A percentile compares a stretch with the other conserved stretches of the same genome.
Evolutionary conservation across 2,797 vertebrate species (phyloP).

Genomic region (Coendou prehensilis): DNA sequence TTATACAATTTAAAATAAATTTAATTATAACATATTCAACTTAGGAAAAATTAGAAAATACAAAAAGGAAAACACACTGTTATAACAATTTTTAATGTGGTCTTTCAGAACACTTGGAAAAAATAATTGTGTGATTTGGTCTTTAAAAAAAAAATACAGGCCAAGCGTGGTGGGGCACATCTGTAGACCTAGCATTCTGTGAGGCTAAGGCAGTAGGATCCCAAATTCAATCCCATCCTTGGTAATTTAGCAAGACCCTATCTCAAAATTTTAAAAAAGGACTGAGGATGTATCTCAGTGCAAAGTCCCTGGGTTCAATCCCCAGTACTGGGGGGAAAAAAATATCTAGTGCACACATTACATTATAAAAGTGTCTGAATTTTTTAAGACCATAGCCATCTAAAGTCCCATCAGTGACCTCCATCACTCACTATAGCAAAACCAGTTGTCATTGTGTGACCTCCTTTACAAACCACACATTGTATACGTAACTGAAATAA

Average conservation of each 20-base stretch:
- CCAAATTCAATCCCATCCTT: neutral
- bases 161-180: neutral
- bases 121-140: neutral
- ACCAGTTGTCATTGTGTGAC: neutral
- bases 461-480: neutral
- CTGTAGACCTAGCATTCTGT: neutral
- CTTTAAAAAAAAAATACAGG: neutral
- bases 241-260: neutral
- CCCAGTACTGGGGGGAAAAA: neutral
- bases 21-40: constrained; percentile 16
- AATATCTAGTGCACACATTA: neutral
- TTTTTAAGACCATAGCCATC: neutral
- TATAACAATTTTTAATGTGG: neutral
- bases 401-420: neutral
- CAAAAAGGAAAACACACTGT: neutral
- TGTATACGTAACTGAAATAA: neutral
- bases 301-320: neutral
- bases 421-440: neutral
- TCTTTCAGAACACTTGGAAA: constrained; percentile 22
- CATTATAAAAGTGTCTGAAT: neutral
- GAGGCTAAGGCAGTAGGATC: neutral
- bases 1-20: neutral
- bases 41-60: constrained; percentile 55
- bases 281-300: neutral
- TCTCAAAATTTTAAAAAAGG: neutral